Percentiles rank a stretch among this genome's conserved stretches.
phyloP scores from a whole-genome alignment of 2,797 vertebrate genomes.

The Mallotus villosus region DNA sequence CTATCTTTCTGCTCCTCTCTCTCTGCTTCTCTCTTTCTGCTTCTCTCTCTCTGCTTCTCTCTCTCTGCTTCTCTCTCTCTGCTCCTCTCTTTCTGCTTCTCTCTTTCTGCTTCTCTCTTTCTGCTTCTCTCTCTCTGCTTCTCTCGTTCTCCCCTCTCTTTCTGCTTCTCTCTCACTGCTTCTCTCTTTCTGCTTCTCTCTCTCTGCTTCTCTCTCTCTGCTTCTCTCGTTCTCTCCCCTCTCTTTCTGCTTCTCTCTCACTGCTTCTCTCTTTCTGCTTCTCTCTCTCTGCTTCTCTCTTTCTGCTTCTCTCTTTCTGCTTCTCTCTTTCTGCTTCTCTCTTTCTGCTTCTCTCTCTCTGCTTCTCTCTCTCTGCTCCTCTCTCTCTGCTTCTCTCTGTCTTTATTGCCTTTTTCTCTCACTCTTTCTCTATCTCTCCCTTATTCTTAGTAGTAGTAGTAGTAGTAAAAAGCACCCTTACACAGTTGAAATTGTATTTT shows the following conservation, averaged over 20 bases:
- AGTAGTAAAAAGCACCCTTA: background rate
- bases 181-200: background rate
- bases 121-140: too few species aligned
- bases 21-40: background rate
- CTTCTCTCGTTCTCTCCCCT: too few species aligned
- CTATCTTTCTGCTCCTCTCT: background rate
- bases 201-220: too few species aligned
- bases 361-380: background rate
- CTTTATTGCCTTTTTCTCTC: background rate
- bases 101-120: background rate
- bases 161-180: too few species aligned
- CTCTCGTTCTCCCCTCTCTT: background rate
- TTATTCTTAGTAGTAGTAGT: background rate
- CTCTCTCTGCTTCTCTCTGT: too few species aligned
- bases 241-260: background rate
- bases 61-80: background rate
- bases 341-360: background rate
- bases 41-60: background rate
- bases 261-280: background rate
- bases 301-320: background rate
- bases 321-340: background rate
- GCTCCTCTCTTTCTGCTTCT: background rate
- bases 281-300: too few species aligned
- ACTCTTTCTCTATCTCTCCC: background rate
- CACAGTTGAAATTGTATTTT: background rate